These are phyloP conservation scores for Oryzias dopingdopingensis DNA, from an alignment of 2,797 vertebrate species.

Conservation along the genomic window DNA sequence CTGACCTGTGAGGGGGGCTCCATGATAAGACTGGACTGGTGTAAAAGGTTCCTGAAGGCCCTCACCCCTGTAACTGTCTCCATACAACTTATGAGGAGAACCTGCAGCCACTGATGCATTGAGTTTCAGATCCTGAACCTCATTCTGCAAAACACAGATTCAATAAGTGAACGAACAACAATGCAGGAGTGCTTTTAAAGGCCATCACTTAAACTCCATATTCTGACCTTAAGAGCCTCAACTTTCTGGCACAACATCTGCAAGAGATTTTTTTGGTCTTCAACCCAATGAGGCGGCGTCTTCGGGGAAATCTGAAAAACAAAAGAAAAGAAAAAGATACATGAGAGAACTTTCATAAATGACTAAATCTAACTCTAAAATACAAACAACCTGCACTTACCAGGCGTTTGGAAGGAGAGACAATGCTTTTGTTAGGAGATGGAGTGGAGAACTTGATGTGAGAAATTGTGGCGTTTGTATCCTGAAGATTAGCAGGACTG, in stretches of 20 bases:
- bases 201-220: background rate
- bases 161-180: background rate
- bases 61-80: constrained; percentile 85
- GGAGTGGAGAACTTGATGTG: constrained; percentile 87
- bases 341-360: too few relatives aligned
- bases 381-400: constrained; percentile 61
- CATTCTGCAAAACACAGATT: constrained; percentile 79
- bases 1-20: constrained; percentile 90
- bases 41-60: constrained; percentile 84
- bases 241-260: constrained; percentile 95
- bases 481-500: constrained; percentile 78
- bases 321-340: background rate
- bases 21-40: constrained; percentile 87
- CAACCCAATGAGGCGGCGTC: constrained; percentile 94
- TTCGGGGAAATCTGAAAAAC: constrained; percentile 87
- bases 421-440: constrained; percentile 83
- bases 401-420: constrained; percentile 89
- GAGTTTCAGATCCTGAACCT: constrained; percentile 92
- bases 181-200: background rate
- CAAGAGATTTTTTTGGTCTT: constrained; percentile 92
- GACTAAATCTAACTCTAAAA: background rate
- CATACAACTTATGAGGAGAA: constrained; percentile 84
- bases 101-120: constrained; percentile 76
- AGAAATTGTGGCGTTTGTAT: constrained; percentile 64
- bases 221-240: constrained; percentile 91